Base-by-base conservation (phyloP, 30 jellyfish, hydroid and myxozoan genomes). In the Turritopsis rubra region DNA sequence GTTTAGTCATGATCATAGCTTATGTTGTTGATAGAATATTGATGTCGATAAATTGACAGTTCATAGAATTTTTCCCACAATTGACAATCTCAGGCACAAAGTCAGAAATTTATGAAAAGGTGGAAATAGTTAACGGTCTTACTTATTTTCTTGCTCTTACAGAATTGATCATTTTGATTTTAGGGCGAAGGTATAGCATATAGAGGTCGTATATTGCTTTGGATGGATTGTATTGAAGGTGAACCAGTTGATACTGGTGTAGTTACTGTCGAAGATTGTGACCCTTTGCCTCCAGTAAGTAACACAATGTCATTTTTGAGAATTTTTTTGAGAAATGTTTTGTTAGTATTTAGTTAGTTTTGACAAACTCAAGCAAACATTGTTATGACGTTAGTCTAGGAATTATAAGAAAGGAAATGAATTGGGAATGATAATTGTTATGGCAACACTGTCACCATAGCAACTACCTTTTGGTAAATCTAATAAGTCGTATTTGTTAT, bases 171-270 rank as follows among this genome's bases (percentile, higher is more conserved):
- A 7, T 7, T n/a, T 68, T 68, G 28, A 28, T 77, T 8, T 25
- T 66, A 92, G 98, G 98, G 98, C 21, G 98, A 92, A 84, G 98
- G 98, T 1, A 85, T 92, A 70, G 82, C 98, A 7, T 92, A 92
- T 66, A 90, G 98, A n/a, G 98, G 98, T 18, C 75, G 96, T 7
- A 65, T 92, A 17, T 85, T 92, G 19, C 28, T 92, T 24, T 95
- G 92, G 81, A 65, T 92, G 28, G 88, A 81, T 41, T 84, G 96
- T 21, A 29, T 54, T 24, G 98, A 92, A 87, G 92, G 88, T 52
- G 98, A 92, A 76, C 93, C 94, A 0, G 93, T 83, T 25, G 96
- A 87, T 81, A 92, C 96, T 25, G 98, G 98, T 17, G 76, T 66
- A 28, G 95, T 92, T 7, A 91, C 86, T 19, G 80, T 75, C 9